Percentiles rank a stretch among this genome's conserved stretches.
Evolutionary conservation across 2,113 vertebrate genomes (phyloP).

Genomic region (Eptesicus fuscus): DNA sequence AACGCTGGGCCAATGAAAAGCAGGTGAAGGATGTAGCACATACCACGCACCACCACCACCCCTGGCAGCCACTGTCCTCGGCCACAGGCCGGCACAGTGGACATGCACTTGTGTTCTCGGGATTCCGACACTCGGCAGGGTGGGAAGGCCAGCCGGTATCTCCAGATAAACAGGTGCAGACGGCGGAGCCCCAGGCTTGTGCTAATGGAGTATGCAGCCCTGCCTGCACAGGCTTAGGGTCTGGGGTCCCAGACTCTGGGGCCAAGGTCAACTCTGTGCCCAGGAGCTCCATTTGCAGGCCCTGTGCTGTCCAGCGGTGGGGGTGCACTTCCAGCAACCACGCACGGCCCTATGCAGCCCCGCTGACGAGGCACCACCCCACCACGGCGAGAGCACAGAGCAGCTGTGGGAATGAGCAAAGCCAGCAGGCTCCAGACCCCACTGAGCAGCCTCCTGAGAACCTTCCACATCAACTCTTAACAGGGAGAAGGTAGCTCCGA

Average conservation of each 20-base stretch:
- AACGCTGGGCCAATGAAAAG: too few relatives aligned
- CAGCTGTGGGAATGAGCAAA: not conserved
- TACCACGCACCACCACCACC: not conserved
- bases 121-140: not conserved
- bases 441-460: too few relatives aligned
- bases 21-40: not conserved
- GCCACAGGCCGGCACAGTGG: not conserved
- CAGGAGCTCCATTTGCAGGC: not conserved
- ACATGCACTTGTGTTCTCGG: not conserved
- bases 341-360: not conserved
- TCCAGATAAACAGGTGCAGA: not conserved
- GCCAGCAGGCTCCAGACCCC: not conserved
- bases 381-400: not conserved
- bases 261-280: not conserved
- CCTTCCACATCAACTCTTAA: not conserved
- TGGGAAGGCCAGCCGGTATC: not conserved
- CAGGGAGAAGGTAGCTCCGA: not conserved
- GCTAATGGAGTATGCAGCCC: rapidly evolving
- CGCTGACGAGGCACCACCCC: not conserved
- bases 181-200: not conserved
- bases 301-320: rapidly evolving
- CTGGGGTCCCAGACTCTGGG: not conserved
- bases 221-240: not conserved
- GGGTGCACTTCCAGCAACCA: too few relatives aligned
- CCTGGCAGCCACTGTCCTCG: not conserved